Evolutionary conservation across 2,888 invertebrate genomes (phyloP), one percentile per base, ranked within the genome.

Genomic region (Atethmia centrago): DNA sequence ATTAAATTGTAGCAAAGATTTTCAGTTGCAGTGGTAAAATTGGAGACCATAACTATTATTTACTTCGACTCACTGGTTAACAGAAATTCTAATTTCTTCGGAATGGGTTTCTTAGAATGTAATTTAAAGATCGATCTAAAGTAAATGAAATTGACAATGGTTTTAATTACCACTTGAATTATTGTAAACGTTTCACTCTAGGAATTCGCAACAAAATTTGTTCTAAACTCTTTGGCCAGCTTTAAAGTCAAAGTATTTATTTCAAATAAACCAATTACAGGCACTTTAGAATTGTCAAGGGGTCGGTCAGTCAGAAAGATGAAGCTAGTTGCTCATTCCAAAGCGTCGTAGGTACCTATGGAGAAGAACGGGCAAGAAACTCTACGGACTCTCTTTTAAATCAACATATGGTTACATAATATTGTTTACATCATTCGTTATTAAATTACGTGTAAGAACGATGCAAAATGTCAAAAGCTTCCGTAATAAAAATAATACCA

Each of bases 21-120:
- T 67, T 47, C 14, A 51, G 59, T 59, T n/a, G n/a, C n/a, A 58
- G 12, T 12, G 9, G 16, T 42, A 58, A 2, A 28, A 31, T 70
- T 40, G 51, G 19, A 25, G 28, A 75, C 31, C 5, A 71, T 21
- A 19, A 42, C 8, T 31, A 78, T 55, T 42, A 16, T 61, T 42
- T 61, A 49, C 62, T 55, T 76, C 31, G 14, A 53, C 61, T 51
- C 2, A 45, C 56, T 73, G 40, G 25, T 1, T 28, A 45, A 36
- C 55, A 73, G 49, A 56, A 76, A 63, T 58, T 73, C 14, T n/a
- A 51, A 73, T 80, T 62, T 51, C 7, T 45, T 72, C 8, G 5
- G 36, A 62, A 62, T 62, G 14, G 10, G 28, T 10, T 9, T 55
- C 31, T 19, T 14, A 14, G 40, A 36, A 19, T 42, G 25, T 36